Percentiles rank a stretch among this genome's conserved stretches.
Conservation (phyloP, 2,797 vertebrate genomes). For the Darevskia nairensis region DNA sequence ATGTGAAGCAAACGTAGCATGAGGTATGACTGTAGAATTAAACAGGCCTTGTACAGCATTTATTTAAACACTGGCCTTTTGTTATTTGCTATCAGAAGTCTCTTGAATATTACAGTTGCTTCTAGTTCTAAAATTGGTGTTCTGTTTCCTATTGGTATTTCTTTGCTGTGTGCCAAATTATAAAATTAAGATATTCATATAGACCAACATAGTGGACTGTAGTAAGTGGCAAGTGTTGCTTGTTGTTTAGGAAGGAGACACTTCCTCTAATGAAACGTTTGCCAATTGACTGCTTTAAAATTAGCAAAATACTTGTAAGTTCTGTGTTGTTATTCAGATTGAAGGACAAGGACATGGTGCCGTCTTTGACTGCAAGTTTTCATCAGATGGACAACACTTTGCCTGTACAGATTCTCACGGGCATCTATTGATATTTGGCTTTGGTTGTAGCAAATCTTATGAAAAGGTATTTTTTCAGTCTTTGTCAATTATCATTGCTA, state of each 20-base stretch:
- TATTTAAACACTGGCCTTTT: neutral
- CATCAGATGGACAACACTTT: constrained; percentile 94
- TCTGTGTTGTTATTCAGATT: constrained; percentile 81
- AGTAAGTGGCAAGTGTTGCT: neutral
- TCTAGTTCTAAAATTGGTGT: neutral
- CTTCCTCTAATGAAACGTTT: neutral
- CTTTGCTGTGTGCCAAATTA: neutral
- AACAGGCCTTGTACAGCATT: neutral
- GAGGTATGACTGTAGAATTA: neutral
- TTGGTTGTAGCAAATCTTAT: constrained; percentile 92
- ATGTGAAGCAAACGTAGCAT: too few species aligned
- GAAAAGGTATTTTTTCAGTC: constrained; percentile 86
- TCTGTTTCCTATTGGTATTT: neutral
- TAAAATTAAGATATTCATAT: neutral
- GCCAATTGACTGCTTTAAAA: neutral
- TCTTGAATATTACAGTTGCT: neutral
- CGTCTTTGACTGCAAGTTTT: constrained; percentile 98
- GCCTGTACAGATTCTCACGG: constrained; percentile 98
- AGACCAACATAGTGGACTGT: neutral
- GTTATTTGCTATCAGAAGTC: neutral
- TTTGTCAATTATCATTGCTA: constrained; percentile 20
- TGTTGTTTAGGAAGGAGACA: neutral
- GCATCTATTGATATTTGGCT: constrained; percentile 95
- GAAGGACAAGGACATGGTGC: constrained; percentile 97
- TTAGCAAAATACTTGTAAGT: neutral